Evolutionary conservation across 2,888 invertebrate species (phyloP).

Genomic region (Esperia sulphurella): DNA sequence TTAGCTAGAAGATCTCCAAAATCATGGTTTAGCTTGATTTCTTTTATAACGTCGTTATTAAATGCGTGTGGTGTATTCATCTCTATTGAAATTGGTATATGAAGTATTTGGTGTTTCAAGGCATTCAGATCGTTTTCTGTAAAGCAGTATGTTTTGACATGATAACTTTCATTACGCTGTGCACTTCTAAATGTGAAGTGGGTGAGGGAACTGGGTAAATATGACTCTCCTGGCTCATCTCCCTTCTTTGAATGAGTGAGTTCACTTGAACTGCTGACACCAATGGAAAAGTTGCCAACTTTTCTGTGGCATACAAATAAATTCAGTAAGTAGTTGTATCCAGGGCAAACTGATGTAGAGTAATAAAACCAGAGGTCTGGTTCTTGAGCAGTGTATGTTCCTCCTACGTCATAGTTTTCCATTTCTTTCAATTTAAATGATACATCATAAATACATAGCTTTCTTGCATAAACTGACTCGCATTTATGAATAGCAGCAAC

Average conservation of each 20-base stretch:
- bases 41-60: constrained; percentile 34
- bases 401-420: constrained; percentile 55
- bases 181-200: constrained; percentile 36
- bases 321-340: constrained; percentile 45
- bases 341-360: constrained; percentile 42
- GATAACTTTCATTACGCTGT: constrained; percentile 39
- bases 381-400: constrained; percentile 38
- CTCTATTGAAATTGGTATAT: constrained; percentile 45
- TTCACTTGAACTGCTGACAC: constrained; percentile 35
- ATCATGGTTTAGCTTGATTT: constrained; percentile 49
- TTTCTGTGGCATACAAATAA: constrained; percentile 54
- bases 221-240: constrained; percentile 15
- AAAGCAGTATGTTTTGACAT: constrained; percentile 49
- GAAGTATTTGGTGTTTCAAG: constrained; percentile 29
- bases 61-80: constrained; percentile 34
- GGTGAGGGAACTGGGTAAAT: constrained; percentile 22
- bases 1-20: constrained; percentile 34
- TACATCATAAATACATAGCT: constrained; percentile 44
- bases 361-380: constrained; percentile 62
- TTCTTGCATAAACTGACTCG: constrained; percentile 36
- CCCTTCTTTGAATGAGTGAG: constrained; percentile 14
- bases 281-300: constrained; percentile 39
- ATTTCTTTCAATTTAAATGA: constrained; percentile 31
- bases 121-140: constrained; percentile 22
- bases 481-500: constrained; percentile 43